Conservation (phyloP, 2,113 vertebrate species). For the Gobio gobio region DNA sequence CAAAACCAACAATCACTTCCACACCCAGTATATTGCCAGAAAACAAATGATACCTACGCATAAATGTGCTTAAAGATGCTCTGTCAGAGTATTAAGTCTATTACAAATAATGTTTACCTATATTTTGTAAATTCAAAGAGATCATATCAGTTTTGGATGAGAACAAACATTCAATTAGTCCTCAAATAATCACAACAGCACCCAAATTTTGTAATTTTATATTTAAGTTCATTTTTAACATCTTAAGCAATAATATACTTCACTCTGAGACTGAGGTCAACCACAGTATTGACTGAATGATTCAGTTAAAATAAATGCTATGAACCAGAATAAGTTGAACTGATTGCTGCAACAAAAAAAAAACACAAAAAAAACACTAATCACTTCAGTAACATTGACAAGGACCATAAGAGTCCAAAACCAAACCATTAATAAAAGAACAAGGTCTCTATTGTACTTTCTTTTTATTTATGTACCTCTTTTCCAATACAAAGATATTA, state of each 20-base stretch:
- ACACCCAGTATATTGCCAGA: not conserved
- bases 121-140: not conserved
- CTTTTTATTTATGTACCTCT: not conserved
- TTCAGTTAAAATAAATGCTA: not conserved
- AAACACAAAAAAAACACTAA: not conserved
- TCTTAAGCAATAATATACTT: not conserved
- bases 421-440: not conserved
- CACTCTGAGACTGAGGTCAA: not conserved
- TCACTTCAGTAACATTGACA: not conserved
- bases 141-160: not conserved
- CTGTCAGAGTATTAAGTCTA: not conserved
- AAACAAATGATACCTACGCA: not conserved
- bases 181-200: not conserved
- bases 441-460: too few relatives aligned
- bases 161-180: not conserved
- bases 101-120: not conserved
- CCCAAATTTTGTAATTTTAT: not conserved
- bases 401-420: not conserved
- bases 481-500: not conserved
- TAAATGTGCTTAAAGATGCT: not conserved
- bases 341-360: not conserved
- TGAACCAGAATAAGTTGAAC: not conserved
- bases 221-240: not conserved
- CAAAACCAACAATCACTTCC: constrained; percentile 1
- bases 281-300: not conserved